Evolutionary conservation across 2,113 vertebrate genomes (phyloP).

Genomic region (Chrysemys picta): DNA sequence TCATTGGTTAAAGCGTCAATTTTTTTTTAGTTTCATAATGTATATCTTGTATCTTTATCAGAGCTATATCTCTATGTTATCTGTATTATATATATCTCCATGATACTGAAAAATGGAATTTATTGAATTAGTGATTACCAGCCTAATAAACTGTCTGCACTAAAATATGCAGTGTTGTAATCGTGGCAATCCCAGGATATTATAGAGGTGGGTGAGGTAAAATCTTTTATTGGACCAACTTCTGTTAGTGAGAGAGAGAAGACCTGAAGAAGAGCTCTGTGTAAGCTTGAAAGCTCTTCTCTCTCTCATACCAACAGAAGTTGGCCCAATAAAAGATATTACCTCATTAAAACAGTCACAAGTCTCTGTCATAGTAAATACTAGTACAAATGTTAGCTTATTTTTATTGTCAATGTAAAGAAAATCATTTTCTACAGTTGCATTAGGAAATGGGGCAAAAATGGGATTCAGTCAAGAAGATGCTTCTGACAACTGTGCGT

Average conservation of each 20-base stretch:
- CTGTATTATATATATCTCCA: neutral
- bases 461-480: neutral
- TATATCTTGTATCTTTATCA: neutral
- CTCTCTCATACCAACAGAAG: neutral
- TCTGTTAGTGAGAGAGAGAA: too few species aligned
- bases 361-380: neutral
- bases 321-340: neutral
- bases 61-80: neutral
- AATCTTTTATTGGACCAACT: neutral
- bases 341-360: neutral
- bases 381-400: neutral
- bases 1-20: neutral
- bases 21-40: neutral
- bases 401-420: neutral
- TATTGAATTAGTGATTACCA: neutral
- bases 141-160: neutral
- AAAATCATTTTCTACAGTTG: neutral
- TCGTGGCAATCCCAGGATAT: neutral
- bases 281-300: neutral
- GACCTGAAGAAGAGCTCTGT: neutral
- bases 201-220: neutral
- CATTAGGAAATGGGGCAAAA: neutral
- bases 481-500: neutral
- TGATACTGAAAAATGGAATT: neutral
- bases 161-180: neutral